Evolutionary conservation across 2,888 invertebrate species (phyloP).

Genomic region (Chrysotoxum bicinctum): DNA sequence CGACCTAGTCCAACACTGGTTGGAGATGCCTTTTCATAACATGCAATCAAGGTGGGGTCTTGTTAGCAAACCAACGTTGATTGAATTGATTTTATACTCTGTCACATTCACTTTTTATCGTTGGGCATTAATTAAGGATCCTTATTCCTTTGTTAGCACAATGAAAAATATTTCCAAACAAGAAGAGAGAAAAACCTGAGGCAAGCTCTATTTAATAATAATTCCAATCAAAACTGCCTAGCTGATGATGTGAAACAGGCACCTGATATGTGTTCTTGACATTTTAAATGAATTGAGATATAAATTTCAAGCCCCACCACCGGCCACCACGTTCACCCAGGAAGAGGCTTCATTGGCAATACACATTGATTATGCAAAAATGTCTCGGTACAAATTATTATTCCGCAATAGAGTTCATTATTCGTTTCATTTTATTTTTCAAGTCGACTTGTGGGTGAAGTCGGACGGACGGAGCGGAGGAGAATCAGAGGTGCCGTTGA

Average conservation of each 20-base stretch:
- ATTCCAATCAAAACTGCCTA: slow-evolving; percentile 20
- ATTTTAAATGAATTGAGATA: slow-evolving; percentile 8
- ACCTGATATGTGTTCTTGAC: neutral
- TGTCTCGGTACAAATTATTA: slow-evolving; percentile 56
- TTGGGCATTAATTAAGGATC: slow-evolving; percentile 47
- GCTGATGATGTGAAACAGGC: neutral
- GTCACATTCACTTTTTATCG: slow-evolving; percentile 16
- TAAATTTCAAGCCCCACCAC: neutral
- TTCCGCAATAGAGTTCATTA: slow-evolving; percentile 47
- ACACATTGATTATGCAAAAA: slow-evolving; percentile 57
- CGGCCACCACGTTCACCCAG: neutral
- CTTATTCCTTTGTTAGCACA: neutral
- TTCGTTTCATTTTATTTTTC: slow-evolving; percentile 13
- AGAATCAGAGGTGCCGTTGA: neutral
- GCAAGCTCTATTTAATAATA: slow-evolving; percentile 6
- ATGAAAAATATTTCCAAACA: neutral
- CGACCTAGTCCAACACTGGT: neutral
- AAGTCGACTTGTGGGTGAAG: neutral
- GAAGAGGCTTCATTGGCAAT: neutral
- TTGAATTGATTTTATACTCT: slow-evolving; percentile 45
- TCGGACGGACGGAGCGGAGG: neutral
- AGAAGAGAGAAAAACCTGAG: neutral
- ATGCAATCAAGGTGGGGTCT: slow-evolving; percentile 44
- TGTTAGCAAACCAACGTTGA: slow-evolving; percentile 43
- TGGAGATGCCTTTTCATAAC: slow-evolving; percentile 2